Conservation (phyloP, 2,113 vertebrate genomes). For the Triplophysa dalaica region DNA sequence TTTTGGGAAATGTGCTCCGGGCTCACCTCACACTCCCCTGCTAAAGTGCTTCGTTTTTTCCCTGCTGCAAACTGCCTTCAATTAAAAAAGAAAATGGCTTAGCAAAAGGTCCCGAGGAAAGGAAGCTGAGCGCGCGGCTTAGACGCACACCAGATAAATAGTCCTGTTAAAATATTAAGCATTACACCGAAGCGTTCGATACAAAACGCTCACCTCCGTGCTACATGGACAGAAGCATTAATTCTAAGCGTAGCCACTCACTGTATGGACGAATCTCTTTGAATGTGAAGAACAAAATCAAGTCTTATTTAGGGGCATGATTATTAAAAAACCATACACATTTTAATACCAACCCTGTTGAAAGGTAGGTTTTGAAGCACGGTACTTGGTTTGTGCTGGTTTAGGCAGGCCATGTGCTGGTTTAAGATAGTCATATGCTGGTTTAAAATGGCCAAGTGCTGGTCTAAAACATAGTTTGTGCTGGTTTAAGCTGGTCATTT, state of each 20-base stretch:
- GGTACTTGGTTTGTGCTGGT: no score
- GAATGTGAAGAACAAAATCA: no score
- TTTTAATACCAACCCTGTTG: no score
- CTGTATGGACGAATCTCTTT: neutral
- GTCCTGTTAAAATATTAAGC: slow-evolving; percentile 47
- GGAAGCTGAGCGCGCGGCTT: slow-evolving; percentile 27
- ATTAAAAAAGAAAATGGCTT: slow-evolving; percentile 50
- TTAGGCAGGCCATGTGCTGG: no score
- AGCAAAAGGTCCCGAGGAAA: slow-evolving; percentile 38
- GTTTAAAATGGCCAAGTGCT: no score
- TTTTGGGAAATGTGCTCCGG: slow-evolving; percentile 38
- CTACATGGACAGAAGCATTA: slow-evolving; percentile 5
- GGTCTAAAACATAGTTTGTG: no score
- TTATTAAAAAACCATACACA: no score
- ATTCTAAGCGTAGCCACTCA: slow-evolving; percentile 15
- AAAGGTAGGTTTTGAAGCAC: no score
- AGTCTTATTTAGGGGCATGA: no score
- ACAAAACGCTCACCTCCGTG: slow-evolving; percentile 35
- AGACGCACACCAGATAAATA: slow-evolving; percentile 37
- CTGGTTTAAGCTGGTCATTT: no score
- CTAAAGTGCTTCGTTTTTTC: slow-evolving; percentile 46
- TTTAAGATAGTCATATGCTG: no score
- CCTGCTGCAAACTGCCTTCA: slow-evolving; percentile 49
- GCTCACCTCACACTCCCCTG: slow-evolving; percentile 38
- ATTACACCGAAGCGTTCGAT: slow-evolving; percentile 17